Percentiles rank a stretch among this genome's conserved stretches.
Conservation (phyloP, 2,888 invertebrate species). For the Lordiphosa fenestrarum region DNA sequence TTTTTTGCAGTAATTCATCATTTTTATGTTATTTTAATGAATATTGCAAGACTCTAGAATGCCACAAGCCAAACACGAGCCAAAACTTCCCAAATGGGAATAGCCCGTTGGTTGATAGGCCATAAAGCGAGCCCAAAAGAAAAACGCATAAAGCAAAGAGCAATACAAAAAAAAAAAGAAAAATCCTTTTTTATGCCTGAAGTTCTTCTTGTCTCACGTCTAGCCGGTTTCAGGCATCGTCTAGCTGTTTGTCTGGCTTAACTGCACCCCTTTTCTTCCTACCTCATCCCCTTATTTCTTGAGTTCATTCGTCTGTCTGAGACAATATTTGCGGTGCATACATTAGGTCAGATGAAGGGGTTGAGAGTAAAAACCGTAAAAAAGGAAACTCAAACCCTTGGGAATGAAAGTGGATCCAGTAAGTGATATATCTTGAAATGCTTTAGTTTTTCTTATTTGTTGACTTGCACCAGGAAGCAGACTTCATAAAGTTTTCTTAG, state of each 20-base stretch:
- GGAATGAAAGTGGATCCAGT: too few species aligned
- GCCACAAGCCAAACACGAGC: slow-evolving; percentile 41
- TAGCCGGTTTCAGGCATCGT: slow-evolving; percentile 35
- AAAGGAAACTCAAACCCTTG: too few species aligned
- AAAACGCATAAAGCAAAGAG: slow-evolving; percentile 20
- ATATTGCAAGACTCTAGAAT: slow-evolving; percentile 35
- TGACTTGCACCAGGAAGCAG: too few species aligned
- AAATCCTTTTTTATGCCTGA: slow-evolving; percentile 16
- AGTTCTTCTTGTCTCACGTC: slow-evolving; percentile 17
- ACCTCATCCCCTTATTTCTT: slow-evolving; percentile 19
- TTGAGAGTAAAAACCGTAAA: neutral
- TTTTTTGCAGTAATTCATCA: slow-evolving; percentile 71
- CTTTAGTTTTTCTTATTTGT: too few species aligned
- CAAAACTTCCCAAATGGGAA: slow-evolving; percentile 35
- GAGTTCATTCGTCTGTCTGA: slow-evolving; percentile 54
- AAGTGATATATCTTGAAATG: too few species aligned
- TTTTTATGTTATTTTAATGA: slow-evolving; percentile 72
- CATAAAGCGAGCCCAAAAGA: slow-evolving; percentile 14
- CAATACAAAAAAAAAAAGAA: slow-evolving; percentile 13
- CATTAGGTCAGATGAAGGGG: slow-evolving; percentile 54
- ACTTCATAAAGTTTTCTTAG: too few species aligned
- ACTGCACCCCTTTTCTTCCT: slow-evolving; percentile 15
- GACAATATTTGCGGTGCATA: slow-evolving; percentile 74
- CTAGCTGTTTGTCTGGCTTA: slow-evolving; percentile 52
- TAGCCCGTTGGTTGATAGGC: slow-evolving; percentile 25